Base-by-base conservation (phyloP, 1,140 invertebrate species). In the Bilobella aurantiaca region DNA sequence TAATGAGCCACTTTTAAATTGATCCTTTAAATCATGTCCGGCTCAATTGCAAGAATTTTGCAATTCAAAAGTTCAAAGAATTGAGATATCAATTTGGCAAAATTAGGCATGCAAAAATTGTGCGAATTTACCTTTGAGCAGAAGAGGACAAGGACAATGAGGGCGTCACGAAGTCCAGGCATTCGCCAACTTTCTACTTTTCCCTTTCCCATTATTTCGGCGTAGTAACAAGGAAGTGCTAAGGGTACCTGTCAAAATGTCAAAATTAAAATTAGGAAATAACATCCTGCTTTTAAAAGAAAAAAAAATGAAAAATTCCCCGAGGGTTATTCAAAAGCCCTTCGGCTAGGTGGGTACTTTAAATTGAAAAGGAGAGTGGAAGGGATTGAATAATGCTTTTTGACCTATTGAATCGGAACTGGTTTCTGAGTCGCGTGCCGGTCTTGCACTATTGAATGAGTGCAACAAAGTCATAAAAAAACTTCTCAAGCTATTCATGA, bases 351-450 rank as follows among this genome's bases (percentile, higher is more conserved):
- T 8, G 34, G 18, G 18, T 18, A 18, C 8, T 12, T 42, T 18
- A 42, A 42, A 42, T 42, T 42, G 34, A 42, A 53, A 53, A 53
- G 12, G 12, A 23, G 25, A 53, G 23, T 8, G 12, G 25, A 53
- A 23, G 5, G 5, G 25, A 23, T 53, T 53, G 12, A 16, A 12
- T 53, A 18, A 23, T 12, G 8, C n/a, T 42, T 53, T 53, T 53
- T 53, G 49, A 53, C 49, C 49, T 23, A 53, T 53, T 53, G 8
- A 53, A 16, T 16, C 49, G 49, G 49, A 53, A 53, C 49, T 23
- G 49, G 49, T 53, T 53, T 53, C 37, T 42, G 8, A 12, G 49
- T 53, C 49, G 49, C 49, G 49, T 53, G 49, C 49, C 49, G n/a
- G n/a, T 53, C 25, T 42, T 8, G 34, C 34, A 42, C n/a, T n/a